These are phyloP conservation scores for Cirrhinus molitorella DNA, from an alignment of 2,797 vertebrate species.

Conservation along the genomic window DNA sequence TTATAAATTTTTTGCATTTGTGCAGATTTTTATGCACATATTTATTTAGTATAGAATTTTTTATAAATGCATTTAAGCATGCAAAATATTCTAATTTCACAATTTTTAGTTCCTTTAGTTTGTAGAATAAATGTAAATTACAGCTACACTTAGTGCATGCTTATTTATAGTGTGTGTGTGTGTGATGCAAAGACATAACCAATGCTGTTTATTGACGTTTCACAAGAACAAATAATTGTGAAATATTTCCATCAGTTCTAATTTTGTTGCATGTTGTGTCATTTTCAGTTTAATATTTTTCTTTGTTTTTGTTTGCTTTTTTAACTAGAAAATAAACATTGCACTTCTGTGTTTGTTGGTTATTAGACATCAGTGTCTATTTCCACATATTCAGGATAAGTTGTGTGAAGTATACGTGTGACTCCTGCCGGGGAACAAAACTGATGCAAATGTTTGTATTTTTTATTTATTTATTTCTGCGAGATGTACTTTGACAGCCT, in stretches of 20 bases:
- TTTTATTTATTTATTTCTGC: slow-evolving; percentile 71
- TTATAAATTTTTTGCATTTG: neutral
- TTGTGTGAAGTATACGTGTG: neutral
- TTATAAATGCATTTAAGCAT: neutral
- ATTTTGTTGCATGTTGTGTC: neutral
- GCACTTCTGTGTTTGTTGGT: neutral
- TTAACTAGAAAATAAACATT: neutral
- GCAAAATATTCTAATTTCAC: neutral
- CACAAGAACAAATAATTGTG: neutral
- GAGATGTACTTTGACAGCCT: slow-evolving; percentile 74
- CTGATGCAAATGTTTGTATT: slow-evolving; percentile 67
- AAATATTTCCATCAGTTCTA: neutral
- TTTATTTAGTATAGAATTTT: no score
- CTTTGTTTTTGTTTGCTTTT: neutral
- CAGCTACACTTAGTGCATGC: neutral
- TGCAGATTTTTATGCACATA: no score
- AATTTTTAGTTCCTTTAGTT: neutral
- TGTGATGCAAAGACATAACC: neutral
- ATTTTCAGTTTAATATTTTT: neutral
- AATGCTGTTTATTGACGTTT: neutral
- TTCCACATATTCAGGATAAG: no score
- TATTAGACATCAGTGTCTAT: neutral
- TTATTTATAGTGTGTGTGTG: neutral
- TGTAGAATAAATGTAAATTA: neutral
- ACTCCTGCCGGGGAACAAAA: slow-evolving; percentile 39